phyloP scores from a whole-genome alignment of 2,113 vertebrate genomes.

The Chionodraco myersi region DNA sequence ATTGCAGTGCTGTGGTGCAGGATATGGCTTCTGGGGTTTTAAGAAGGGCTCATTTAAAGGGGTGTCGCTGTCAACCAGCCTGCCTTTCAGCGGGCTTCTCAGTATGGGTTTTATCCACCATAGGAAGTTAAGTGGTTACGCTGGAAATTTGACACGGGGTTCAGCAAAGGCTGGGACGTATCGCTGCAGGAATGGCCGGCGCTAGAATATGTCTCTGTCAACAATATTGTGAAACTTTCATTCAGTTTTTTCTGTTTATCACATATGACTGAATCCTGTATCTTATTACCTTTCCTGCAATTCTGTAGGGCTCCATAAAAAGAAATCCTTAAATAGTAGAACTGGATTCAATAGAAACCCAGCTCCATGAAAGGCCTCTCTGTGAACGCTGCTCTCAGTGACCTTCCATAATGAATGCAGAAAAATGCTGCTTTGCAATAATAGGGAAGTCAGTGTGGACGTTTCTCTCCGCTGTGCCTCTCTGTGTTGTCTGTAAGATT shows the following conservation, averaged over 20 bases:
- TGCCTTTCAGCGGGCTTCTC: conserved; percentile 73
- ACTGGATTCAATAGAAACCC: conserved; percentile 49
- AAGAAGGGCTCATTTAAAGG: conserved; percentile 81
- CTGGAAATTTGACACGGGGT: conserved; percentile 75
- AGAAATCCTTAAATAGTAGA: conserved; percentile 7
- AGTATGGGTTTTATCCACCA: conserved; percentile 71
- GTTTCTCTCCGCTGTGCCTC: conserved; percentile 28
- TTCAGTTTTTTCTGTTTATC: conserved; percentile 5
- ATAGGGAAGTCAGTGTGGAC: conserved; percentile 22
- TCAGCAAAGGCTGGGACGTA: conserved; percentile 67
- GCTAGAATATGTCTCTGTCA: conserved; percentile 59
- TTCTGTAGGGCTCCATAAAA: conserved; percentile 4
- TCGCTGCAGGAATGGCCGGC: conserved; percentile 46
- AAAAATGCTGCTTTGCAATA: conserved; percentile 43
- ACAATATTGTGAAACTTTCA: conserved; percentile 6
- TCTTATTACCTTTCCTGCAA: neutral
- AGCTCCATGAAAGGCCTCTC: conserved; percentile 30
- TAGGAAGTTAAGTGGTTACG: conserved; percentile 73
- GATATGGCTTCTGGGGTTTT: conserved; percentile 84
- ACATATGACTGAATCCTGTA: no score
- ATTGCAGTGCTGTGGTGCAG: conserved; percentile 75
- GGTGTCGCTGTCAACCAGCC: conserved; percentile 79
- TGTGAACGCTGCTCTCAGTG: conserved; percentile 36
- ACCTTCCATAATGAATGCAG: conserved; percentile 23
- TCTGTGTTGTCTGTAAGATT: conserved; percentile 22